phyloP scores from a whole-genome alignment of 30 jellyfish, hydroid and myxozoan genomes.

The Clytia hemisphaerica region DNA sequence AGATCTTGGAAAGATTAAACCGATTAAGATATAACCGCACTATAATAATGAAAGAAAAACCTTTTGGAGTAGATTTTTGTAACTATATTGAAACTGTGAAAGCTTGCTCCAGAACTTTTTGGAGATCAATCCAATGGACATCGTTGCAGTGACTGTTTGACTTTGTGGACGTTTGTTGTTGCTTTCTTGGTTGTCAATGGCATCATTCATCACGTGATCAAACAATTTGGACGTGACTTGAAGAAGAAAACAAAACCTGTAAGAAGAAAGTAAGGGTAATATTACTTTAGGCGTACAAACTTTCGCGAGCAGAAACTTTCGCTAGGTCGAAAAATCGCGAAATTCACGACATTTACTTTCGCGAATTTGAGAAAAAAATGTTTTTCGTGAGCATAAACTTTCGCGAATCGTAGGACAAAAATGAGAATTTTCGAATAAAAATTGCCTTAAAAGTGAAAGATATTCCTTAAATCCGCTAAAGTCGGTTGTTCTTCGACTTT shows the following conservation, averaged over 20 bases:
- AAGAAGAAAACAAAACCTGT: constrained; percentile 53
- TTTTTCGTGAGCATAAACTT: too few species aligned
- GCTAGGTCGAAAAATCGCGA: too few species aligned
- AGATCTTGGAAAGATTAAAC: not conserved
- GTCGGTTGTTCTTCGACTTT: too few species aligned
- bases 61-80: constrained; percentile 6
- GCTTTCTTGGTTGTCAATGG: not conserved
- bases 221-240: constrained; percentile 49
- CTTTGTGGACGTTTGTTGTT: constrained; percentile 40
- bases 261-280: not conserved
- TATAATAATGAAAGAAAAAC: not conserved
- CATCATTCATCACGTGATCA: constrained; percentile 30
- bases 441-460: too few species aligned
- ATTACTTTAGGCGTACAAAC: too few species aligned
- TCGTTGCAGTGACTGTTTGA: constrained; percentile 48
- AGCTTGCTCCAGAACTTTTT: constrained; percentile 68
- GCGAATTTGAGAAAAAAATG: too few species aligned
- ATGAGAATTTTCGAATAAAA: too few species aligned
- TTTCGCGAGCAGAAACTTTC: too few species aligned
- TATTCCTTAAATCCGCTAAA: too few species aligned
- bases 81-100: constrained; percentile 25
- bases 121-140: constrained; percentile 76
- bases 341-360: too few species aligned
- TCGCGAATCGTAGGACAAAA: too few species aligned
- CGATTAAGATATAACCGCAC: not conserved